These are phyloP conservation scores for Caenorhabditis sinica DNA, from an alignment of 2,888 invertebrate genomes.

Conservation along the genomic window DNA sequence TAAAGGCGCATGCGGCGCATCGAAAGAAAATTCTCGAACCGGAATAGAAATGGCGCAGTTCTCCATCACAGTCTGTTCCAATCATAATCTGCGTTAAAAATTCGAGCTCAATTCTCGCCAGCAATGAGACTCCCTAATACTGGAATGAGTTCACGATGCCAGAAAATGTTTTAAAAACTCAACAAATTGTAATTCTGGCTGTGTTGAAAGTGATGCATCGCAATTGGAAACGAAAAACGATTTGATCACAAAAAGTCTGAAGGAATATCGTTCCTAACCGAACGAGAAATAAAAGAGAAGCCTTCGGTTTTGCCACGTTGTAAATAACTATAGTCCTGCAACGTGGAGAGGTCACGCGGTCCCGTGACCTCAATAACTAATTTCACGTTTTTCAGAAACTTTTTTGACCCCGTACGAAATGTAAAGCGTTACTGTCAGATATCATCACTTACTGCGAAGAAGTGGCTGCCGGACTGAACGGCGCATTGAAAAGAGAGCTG, in stretches of 20 bases:
- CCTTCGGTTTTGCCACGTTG: conserved; percentile 30
- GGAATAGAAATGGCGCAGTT: too few species aligned
- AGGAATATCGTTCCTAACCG: neutral
- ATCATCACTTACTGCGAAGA: conserved; percentile 66
- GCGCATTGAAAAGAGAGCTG: conserved; percentile 55
- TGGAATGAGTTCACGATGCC: too few species aligned
- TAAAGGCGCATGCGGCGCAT: too few species aligned
- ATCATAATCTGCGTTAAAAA: neutral
- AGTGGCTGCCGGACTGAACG: conserved; percentile 69
- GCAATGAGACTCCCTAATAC: too few species aligned
- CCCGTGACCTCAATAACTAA: conserved; percentile 45
- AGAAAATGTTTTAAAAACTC: neutral
- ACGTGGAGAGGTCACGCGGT: conserved; percentile 29
- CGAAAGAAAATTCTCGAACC: too few species aligned
- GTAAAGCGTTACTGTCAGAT: too few species aligned
- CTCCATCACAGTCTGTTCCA: too few species aligned
- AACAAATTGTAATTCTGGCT: neutral
- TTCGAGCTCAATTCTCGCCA: too few species aligned
- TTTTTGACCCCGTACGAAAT: neutral
- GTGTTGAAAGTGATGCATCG: neutral
- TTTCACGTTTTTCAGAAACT: conserved; percentile 30
- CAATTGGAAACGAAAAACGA: neutral
- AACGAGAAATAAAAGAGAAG: neutral
- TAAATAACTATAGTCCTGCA: neutral
- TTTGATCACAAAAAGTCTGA: neutral